Base-by-base conservation (phyloP, 1,140 invertebrate species). In the Eriocheir sinensis region DNA sequence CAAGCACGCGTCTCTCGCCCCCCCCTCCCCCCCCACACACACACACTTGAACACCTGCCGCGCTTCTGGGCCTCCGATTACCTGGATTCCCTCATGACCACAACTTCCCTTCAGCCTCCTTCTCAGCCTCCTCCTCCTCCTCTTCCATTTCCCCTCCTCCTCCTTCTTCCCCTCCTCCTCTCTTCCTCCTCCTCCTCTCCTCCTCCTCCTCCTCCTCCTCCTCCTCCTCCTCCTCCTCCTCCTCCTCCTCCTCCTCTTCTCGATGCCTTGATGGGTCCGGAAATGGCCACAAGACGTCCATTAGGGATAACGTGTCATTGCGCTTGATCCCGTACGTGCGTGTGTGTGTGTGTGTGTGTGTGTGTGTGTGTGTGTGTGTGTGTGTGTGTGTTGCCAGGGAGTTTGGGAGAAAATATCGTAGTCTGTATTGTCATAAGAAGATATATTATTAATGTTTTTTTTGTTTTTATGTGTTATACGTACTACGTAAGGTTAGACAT, bases 311-410 rank as follows among this genome's bases (percentile, higher is more conserved):
- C 40, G 9, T 86, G 32, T 86, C 36, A 40, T 38, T 86, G 83
- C 36, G 32, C 40, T 27, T 36, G 30, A 17, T 38, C 27, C 36
- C 27, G 0, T 86, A 34, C 36, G 83, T 36, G 83, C 36, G 34
- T 86, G 83, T 86, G 83, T 86, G 83, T 86, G 83, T 86, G 83
- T 86, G 83, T 86, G 83, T 86, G 83, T 86, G 83, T 86, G 83
- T 86, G 83, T 86, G 83, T 86, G 83, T 86, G 60, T 72, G 60
- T 72, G 80, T n/a, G 3, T 83, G 80, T 17, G 83, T 86, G 83
- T 86, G 83, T 86, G n/a, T n/a, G n/a, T n/a, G n/a, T n/a, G n/a
- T n/a, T n/a, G n/a, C n/a, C n/a, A n/a, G n/a, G n/a, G n/a, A n/a
- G n/a, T n/a, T n/a, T n/a, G n/a, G n/a, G n/a, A n/a, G n/a, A n/a